These are phyloP conservation scores for Dendrolimus punctatus DNA, from an alignment of 1,140 invertebrate species.

Conservation along the genomic window DNA sequence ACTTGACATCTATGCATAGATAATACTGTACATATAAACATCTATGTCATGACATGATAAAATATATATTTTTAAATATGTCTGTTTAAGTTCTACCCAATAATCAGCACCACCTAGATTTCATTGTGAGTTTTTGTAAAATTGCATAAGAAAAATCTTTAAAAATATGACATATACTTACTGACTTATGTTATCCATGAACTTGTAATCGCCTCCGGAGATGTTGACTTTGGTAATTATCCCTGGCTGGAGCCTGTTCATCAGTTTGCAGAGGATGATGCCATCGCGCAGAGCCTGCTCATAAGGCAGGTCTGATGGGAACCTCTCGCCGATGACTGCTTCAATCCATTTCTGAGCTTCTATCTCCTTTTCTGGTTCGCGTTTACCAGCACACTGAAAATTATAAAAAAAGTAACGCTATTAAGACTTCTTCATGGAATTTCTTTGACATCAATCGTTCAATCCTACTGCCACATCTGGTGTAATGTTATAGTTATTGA, in stretches of 20 bases:
- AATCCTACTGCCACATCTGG: not conserved
- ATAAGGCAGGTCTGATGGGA: constrained; percentile 78
- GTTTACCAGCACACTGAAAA: constrained; percentile 85
- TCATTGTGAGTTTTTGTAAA: not conserved
- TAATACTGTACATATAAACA: too few species aligned
- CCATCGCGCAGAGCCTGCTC: constrained; percentile 90
- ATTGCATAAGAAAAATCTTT: not conserved
- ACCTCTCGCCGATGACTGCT: constrained; percentile 83
- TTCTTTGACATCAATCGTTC: not conserved
- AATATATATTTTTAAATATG: too few species aligned
- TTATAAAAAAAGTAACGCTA: too few species aligned
- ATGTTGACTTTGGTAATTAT: constrained; percentile 90
- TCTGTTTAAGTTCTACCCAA: too few species aligned
- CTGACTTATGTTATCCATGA: constrained; percentile 96
- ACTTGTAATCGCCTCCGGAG: constrained; percentile 91
- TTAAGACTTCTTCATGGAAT: not conserved
- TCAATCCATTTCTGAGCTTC: constrained; percentile 94
- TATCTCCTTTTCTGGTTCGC: constrained; percentile 86
- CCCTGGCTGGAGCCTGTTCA: constrained; percentile 90
- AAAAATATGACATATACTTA: constrained; percentile 63
- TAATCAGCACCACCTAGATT: too few species aligned
- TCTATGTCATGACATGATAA: too few species aligned
- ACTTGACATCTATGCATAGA: too few species aligned
- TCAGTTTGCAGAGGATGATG: constrained; percentile 85
- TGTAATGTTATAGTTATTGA: too few species aligned